These are phyloP conservation scores for Tachystola acroxantha DNA, from an alignment of 2,888 invertebrate genomes.

Conservation along the genomic window DNA sequence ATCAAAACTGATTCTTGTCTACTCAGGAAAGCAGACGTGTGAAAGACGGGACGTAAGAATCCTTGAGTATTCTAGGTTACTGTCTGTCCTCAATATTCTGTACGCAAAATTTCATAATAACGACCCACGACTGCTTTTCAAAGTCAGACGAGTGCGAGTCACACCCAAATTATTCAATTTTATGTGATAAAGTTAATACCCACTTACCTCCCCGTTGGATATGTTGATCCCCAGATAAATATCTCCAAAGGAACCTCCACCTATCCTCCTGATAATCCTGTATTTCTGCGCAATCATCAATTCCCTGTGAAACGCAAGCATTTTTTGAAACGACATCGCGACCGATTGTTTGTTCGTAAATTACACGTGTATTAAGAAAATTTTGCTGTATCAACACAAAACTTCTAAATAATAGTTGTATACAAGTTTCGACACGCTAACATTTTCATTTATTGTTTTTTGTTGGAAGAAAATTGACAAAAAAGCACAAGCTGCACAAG, in stretches of 20 bases:
- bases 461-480: constrained; percentile 28
- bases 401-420: constrained; percentile 21
- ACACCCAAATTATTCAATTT: not conserved
- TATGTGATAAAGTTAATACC: constrained; percentile 9
- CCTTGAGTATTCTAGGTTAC: not conserved
- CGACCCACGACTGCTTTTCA: constrained; percentile 15
- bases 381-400: constrained; percentile 22
- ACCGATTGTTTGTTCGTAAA: too few species aligned
- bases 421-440: constrained; percentile 31
- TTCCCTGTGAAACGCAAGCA: constrained; percentile 32
- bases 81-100: constrained; percentile 1
- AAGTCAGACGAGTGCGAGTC: constrained; percentile 1
- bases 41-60: not conserved
- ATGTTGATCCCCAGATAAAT: constrained; percentile 98
- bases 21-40: too few species aligned
- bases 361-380: constrained; percentile 19
- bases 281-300: constrained; percentile 94
- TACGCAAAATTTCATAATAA: constrained; percentile 16
- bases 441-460: constrained; percentile 30
- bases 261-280: constrained; percentile 96
- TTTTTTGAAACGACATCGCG: constrained; percentile 31
- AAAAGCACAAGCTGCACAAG: constrained; percentile 13
- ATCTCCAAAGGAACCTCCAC: constrained; percentile 99
- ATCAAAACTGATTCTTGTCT: too few species aligned
- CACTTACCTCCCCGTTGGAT: constrained; percentile 90